phyloP scores from a whole-genome alignment of 2,888 invertebrate species.

The Xestoiulus laeticollis region DNA sequence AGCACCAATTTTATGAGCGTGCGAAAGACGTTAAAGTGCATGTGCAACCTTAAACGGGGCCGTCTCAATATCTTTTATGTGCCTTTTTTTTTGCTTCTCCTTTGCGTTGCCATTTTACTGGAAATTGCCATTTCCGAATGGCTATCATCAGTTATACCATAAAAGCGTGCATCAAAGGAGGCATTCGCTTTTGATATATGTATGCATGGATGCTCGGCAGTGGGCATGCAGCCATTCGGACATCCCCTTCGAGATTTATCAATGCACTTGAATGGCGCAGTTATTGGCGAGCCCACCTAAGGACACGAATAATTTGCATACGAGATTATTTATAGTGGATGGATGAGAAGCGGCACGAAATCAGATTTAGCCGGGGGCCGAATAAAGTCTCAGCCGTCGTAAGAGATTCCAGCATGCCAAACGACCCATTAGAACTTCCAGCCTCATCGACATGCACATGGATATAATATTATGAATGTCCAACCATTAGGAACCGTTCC shows the following conservation, averaged over 20 bases:
- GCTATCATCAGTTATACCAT: constrained; percentile 37
- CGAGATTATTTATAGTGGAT: constrained; percentile 27
- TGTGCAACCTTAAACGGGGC: constrained; percentile 11
- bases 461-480: neutral
- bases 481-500: neutral
- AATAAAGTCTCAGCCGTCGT: neutral
- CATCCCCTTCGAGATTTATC: constrained; percentile 23
- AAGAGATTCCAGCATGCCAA: neutral
- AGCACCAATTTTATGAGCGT: constrained; percentile 9
- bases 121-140: constrained; percentile 37
- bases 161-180: constrained; percentile 31
- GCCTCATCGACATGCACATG: neutral
- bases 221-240: constrained; percentile 21
- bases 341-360: constrained; percentile 23
- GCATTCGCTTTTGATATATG: constrained; percentile 28
- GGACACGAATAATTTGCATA: constrained; percentile 15
- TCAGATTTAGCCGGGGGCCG: neutral
- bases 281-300: constrained; percentile 18
- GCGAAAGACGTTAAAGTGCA: constrained; percentile 14
- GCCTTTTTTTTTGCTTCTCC: neutral
- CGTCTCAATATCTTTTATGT: constrained; percentile 26
- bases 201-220: neutral
- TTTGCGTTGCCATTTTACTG: constrained; percentile 8
- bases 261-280: constrained; percentile 11
- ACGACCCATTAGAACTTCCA: neutral